Percentiles rank a stretch among this genome's conserved stretches.
Evolutionary conservation across 2,797 vertebrate genomes (phyloP).

Genomic region (Capromys pilorides): DNA sequence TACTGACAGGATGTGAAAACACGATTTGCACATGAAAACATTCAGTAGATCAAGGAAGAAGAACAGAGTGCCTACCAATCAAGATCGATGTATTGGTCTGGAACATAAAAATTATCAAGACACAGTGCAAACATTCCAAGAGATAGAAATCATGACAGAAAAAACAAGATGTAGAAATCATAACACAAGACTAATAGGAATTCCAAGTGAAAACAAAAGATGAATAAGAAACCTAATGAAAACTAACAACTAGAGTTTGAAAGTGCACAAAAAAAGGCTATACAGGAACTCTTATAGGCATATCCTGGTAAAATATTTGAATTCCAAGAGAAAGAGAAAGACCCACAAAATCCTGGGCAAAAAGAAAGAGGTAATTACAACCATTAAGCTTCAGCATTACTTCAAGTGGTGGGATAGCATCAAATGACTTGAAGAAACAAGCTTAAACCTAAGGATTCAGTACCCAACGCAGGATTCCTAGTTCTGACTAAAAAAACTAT

Average conservation of each 20-base stretch:
- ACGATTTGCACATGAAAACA: background rate
- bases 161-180: background rate
- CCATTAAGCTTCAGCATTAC: background rate
- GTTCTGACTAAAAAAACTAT: background rate
- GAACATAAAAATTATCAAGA: conserved; percentile 20
- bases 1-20: background rate
- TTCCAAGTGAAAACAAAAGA: background rate
- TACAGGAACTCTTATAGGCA: background rate
- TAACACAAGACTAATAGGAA: background rate
- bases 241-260: background rate
- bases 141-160: background rate
- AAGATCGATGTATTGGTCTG: background rate
- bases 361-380: background rate
- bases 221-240: background rate
- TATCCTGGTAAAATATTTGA: background rate
- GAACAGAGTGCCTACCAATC: background rate
- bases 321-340: background rate
- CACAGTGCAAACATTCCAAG: background rate
- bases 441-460: background rate
- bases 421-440: background rate
- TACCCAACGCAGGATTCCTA: background rate
- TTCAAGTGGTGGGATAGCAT: background rate
- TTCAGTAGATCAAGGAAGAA: background rate
- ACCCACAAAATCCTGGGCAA: background rate
- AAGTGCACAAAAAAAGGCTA: background rate